phyloP scores from a whole-genome alignment of 2,888 invertebrate genomes.

The Eilema caniola region DNA sequence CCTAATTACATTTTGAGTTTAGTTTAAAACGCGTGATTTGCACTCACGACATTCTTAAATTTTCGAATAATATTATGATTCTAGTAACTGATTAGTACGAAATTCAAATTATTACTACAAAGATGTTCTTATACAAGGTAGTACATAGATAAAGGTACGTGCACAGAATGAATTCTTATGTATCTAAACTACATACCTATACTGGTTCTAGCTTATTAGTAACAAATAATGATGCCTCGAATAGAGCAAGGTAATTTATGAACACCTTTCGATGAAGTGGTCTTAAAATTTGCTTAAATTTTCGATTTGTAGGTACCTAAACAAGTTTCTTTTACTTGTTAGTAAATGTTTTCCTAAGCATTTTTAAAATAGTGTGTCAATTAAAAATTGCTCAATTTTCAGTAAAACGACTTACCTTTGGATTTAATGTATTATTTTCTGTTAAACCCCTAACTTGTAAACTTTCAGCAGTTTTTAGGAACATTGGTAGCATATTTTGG shows the following conservation, averaged over 20 bases:
- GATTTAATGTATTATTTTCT: slow-evolving; percentile 91
- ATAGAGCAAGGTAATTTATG: neutral
- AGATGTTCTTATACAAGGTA: neutral
- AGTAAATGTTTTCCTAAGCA: neutral
- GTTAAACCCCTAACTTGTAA: slow-evolving; percentile 96
- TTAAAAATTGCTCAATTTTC: neutral
- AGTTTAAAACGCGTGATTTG: neutral
- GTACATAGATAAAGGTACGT: neutral
- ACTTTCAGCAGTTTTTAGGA: slow-evolving; percentile 96
- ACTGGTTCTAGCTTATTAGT: neutral
- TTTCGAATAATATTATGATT: neutral
- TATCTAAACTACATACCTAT: neutral
- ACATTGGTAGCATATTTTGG: slow-evolving; percentile 95
- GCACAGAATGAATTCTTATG: neutral
- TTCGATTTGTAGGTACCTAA: slow-evolving; percentile 4
- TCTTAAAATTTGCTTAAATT: slow-evolving; percentile 6
- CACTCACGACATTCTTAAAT: neutral
- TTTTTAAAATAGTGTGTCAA: neutral
- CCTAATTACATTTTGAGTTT: neutral
- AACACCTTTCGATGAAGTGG: slow-evolving; percentile 1
- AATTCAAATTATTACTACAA: neutral
- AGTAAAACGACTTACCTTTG: slow-evolving; percentile 75
- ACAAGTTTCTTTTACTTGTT: neutral
- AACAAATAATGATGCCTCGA: neutral
- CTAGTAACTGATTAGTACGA: neutral